A percentile compares a stretch with the other conserved stretches of the same genome.
phyloP scores from a whole-genome alignment of 2,888 invertebrate genomes.

The Epistrophe grossulariae region DNA sequence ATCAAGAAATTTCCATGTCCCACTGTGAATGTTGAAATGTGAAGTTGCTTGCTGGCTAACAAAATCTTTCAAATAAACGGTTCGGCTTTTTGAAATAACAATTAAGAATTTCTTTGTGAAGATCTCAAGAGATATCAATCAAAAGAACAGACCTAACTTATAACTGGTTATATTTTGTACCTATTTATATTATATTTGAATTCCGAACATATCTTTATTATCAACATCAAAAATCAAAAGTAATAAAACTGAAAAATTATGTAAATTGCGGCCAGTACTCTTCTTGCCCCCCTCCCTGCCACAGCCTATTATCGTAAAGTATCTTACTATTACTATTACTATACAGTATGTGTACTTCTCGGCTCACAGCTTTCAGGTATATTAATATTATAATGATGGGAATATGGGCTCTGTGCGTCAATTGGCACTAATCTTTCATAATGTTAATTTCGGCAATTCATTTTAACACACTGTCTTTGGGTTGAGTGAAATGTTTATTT shows the following conservation, averaged over 20 bases:
- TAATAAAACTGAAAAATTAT: background rate
- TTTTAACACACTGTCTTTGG: background rate
- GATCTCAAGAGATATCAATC: too few relatives aligned
- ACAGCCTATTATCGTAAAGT: background rate
- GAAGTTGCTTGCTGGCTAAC: too few relatives aligned
- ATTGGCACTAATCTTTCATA: slow-evolving; percentile 17
- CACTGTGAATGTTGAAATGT: too few relatives aligned
- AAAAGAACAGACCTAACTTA: too few relatives aligned
- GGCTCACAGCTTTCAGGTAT: slow-evolving; percentile 14
- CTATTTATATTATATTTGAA: too few relatives aligned
- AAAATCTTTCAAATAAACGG: too few relatives aligned
- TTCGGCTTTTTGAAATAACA: too few relatives aligned
- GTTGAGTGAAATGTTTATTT: slow-evolving; percentile 2
- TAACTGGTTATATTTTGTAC: too few relatives aligned
- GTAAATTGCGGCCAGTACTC: too few relatives aligned
- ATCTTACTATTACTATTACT: background rate
- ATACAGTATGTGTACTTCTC: slow-evolving; percentile 8
- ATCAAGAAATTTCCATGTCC: too few relatives aligned
- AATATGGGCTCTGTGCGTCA: slow-evolving; percentile 16
- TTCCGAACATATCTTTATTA: too few relatives aligned
- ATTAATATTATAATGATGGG: slow-evolving; percentile 6
- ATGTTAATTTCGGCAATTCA: slow-evolving; percentile 14
- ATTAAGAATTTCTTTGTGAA: too few relatives aligned
- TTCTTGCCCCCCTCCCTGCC: background rate
- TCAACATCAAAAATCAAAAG: background rate